phyloP scores from a whole-genome alignment of 2,797 vertebrate species.

The Cuniculus paca region DNA sequence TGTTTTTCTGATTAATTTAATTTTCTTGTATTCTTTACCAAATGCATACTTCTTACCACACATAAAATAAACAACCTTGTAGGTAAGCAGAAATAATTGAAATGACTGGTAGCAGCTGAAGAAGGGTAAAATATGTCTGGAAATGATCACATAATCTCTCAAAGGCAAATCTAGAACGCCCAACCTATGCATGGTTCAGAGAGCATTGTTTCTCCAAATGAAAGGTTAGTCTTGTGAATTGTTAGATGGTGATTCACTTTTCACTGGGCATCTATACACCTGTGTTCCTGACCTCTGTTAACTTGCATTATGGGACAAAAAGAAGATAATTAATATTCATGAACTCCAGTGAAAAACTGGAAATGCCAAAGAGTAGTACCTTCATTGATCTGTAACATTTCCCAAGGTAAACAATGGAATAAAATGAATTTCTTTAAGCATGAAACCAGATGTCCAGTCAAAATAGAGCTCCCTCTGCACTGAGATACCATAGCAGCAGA shows the following conservation, averaged over 20 bases:
- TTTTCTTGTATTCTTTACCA: slow-evolving; percentile 14
- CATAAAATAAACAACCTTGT: background rate
- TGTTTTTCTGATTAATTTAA: background rate
- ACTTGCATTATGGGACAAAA: background rate
- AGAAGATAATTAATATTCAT: slow-evolving; percentile 60
- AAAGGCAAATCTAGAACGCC: background rate
- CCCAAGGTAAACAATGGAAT: slow-evolving; percentile 20
- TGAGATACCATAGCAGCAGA: background rate
- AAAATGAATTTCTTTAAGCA: slow-evolving; percentile 50
- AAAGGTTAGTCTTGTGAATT: background rate
- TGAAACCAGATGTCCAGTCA: slow-evolving; percentile 50
- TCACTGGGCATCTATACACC: background rate
- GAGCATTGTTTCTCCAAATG: background rate
- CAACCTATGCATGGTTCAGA: background rate
- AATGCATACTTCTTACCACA: background rate
- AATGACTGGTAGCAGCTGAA: background rate
- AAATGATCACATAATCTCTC: background rate
- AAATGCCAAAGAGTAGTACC: background rate
- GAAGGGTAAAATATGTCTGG: background rate
- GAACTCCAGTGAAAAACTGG: background rate
- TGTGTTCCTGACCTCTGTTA: background rate
- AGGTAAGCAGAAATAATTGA: background rate
- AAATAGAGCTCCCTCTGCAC: background rate
- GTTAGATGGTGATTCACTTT: background rate
- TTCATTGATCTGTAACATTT: slow-evolving; percentile 67